Base-by-base conservation (phyloP, 1,140 invertebrate species). In the Leucophenga varia region DNA sequence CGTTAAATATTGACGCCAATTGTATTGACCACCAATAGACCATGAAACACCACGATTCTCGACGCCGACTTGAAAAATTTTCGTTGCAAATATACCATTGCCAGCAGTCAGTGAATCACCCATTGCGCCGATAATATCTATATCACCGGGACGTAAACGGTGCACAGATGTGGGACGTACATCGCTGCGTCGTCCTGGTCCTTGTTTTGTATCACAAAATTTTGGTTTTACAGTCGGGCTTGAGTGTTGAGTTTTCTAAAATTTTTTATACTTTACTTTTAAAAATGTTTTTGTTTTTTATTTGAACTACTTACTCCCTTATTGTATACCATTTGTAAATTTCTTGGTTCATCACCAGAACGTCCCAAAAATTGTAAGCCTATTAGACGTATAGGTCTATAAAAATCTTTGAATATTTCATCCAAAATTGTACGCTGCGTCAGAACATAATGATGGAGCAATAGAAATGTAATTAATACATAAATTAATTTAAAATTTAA, bases 21-120 rank as follows among this genome's bases (percentile, higher is more conserved):
- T 81, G 16, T 75, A 78, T 73, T 83, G 77, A 0, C 84, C 84
- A 8, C 84, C 81, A 51, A 75, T 73, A 6, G 72, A 75, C 76
- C 75, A 78, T 3, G 75, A 56, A 2, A 76, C 71, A 2, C 81
- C 81, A 42, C 80, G 69, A 60, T 80, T 81, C 58, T 82, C 80
- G 0, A 69, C 60, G 0, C 57, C 14, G 0, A 80, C 42, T 5
- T 80, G 75, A 1, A 78, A 42, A 16, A 81, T 30, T 47, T 70
- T 77, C 3, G 63, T 63, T 2, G 79, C 79, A 22, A 80, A 77
- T 9, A 80, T 69, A 12, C 84, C 85, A 49, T 80, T 79, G 32
- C 81, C 84, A 3, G 84, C 84, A 2, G 83, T 84, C 37, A 89
- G 58, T 0, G 85, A 87, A 60, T 89, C 87, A 3, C 87, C 87